phyloP scores from a whole-genome alignment of 2,888 invertebrate genomes.

The Megamerina dolium region DNA sequence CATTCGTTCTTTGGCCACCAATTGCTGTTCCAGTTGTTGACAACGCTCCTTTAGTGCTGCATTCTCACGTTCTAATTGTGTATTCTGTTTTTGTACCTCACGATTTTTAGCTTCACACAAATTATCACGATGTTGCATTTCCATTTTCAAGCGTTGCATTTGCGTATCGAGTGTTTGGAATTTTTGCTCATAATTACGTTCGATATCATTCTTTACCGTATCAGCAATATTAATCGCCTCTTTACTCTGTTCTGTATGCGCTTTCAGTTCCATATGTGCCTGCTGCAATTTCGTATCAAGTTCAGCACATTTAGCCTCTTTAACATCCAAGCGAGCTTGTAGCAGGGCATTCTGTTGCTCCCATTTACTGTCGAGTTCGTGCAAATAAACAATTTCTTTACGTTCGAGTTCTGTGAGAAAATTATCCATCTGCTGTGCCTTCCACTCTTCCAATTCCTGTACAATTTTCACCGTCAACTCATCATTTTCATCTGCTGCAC shows the following conservation, averaged over 20 bases:
- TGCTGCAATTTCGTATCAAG: conserved; percentile 18
- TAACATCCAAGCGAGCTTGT: conserved; percentile 13
- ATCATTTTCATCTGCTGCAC: conserved; percentile 13
- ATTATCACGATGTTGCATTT: conserved; percentile 24
- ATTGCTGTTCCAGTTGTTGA: conserved; percentile 30
- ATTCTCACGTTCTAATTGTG: conserved; percentile 49
- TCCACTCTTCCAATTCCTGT: conserved; percentile 68
- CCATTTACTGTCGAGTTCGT: conserved; percentile 56
- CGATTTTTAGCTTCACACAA: conserved; percentile 1
- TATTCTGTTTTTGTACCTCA: conserved; percentile 31
- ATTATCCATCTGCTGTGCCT: conserved; percentile 59
- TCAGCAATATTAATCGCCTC: conserved; percentile 8
- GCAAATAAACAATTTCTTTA: conserved; percentile 56
- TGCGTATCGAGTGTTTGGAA: conserved; percentile 29
- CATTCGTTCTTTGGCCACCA: conserved; percentile 52
- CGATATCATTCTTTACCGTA: conserved; percentile 11
- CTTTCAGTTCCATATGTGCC: conserved; percentile 9
- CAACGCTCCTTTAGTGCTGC: conserved; percentile 33
- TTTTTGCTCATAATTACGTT: conserved; percentile 23
- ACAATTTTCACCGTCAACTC: conserved; percentile 54
- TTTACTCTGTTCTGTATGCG: conserved; percentile 7
- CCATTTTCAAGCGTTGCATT: conserved; percentile 22
- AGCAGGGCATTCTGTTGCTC: conserved; percentile 47
- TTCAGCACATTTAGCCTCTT: conserved; percentile 16
- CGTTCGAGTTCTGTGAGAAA: conserved; percentile 58